These are phyloP conservation scores for Smutsia temminckii DNA, from an alignment of 2,797 vertebrate genomes.

Conservation along the genomic window DNA sequence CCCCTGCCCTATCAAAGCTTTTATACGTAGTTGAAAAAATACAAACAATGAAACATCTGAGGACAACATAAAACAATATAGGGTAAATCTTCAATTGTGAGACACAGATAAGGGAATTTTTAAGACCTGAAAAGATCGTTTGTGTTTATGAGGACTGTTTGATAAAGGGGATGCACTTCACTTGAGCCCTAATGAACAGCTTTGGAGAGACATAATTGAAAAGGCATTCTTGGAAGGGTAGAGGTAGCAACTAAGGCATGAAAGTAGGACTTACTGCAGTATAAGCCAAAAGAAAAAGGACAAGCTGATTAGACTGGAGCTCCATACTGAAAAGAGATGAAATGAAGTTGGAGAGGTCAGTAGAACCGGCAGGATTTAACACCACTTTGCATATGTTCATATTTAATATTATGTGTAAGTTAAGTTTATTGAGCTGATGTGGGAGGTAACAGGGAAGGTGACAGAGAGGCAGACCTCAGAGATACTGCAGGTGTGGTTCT, in stretches of 20 bases:
- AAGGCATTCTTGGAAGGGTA: background rate
- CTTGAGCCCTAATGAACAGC: background rate
- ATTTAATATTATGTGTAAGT: background rate
- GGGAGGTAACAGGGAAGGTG: background rate
- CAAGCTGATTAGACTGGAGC: background rate
- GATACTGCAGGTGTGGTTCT: no score
- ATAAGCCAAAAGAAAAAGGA: background rate
- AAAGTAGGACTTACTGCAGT: background rate
- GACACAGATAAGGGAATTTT: background rate
- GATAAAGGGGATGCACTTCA: background rate
- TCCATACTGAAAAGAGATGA: background rate
- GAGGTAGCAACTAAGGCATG: background rate
- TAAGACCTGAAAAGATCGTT: background rate
- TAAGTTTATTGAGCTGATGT: slow-evolving; percentile 7
- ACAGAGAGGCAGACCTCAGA: background rate
- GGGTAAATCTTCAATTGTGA: background rate
- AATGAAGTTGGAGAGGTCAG: background rate
- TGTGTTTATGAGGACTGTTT: background rate
- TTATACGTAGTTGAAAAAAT: background rate
- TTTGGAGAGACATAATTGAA: background rate
- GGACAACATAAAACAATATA: background rate
- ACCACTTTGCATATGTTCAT: background rate
- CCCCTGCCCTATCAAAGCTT: background rate
- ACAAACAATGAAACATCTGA: background rate
- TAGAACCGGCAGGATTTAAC: background rate